A percentile compares a stretch with the other conserved stretches of the same genome.
Evolutionary conservation across 1,140 invertebrate genomes (phyloP).

Genomic region (Drosophila sp.): DNA sequence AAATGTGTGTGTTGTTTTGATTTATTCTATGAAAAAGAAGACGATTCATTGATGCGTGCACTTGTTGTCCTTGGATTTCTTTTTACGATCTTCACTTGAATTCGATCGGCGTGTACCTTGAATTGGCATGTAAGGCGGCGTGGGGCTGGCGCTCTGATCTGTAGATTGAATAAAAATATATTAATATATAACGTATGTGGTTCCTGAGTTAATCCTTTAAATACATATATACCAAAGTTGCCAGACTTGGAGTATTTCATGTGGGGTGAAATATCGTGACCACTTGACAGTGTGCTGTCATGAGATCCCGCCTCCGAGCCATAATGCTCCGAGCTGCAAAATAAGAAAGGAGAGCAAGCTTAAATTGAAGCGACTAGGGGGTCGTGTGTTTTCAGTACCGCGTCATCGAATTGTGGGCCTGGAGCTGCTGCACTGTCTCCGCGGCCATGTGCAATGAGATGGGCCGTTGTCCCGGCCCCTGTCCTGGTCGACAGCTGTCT

Average conservation of each 20-base stretch:
- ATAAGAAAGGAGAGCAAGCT: background rate
- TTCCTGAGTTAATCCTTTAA: constrained; percentile 9
- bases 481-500: constrained; percentile 69
- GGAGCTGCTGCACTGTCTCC: constrained; percentile 62
- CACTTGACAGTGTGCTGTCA: constrained; percentile 69
- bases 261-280: constrained; percentile 68
- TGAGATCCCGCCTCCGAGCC: constrained; percentile 70
- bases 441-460: constrained; percentile 70
- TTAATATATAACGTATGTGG: constrained; percentile 10
- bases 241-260: constrained; percentile 80
- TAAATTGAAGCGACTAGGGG: no score
- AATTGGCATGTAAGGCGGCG: constrained; percentile 91
- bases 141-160: constrained; percentile 86
- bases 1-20: constrained; percentile 6
- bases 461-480: constrained; percentile 44
- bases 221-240: constrained; percentile 84
- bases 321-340: constrained; percentile 61
- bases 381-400: constrained; percentile 37
- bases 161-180: constrained; percentile 16
- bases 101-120: constrained; percentile 89
- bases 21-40: constrained; percentile 4
- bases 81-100: constrained; percentile 85
- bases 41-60: constrained; percentile 82
- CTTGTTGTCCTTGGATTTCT: constrained; percentile 85
- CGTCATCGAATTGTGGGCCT: constrained; percentile 78